These are phyloP conservation scores for Idaea aversata DNA, from an alignment of 2,888 invertebrate species.

Conservation along the genomic window DNA sequence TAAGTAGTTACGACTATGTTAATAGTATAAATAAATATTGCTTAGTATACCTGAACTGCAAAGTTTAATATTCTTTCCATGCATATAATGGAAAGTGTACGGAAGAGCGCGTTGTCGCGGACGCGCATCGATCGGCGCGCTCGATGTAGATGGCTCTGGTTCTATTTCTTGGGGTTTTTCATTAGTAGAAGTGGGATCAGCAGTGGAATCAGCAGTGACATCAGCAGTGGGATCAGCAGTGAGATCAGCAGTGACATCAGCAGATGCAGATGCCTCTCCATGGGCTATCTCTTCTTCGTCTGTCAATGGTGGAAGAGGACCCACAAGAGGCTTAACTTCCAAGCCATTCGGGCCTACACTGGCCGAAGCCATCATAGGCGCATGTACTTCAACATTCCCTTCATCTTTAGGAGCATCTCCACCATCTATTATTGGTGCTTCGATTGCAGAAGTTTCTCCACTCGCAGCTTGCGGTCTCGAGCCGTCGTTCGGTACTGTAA, in stretches of 20 bases:
- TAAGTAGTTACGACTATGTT: too few relatives aligned
- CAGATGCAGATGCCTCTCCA: not conserved
- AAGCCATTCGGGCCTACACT: not conserved
- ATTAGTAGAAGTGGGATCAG: not conserved
- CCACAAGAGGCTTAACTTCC: not conserved
- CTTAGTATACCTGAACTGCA: constrained; percentile 60
- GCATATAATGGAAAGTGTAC: constrained; percentile 89
- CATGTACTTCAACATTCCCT: constrained; percentile 1
- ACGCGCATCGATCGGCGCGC: constrained; percentile 17
- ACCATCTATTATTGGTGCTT: not conserved
- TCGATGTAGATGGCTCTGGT: not conserved
- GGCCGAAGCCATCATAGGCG: not conserved
- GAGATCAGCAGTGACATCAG: not conserved
- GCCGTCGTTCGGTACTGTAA: not conserved
- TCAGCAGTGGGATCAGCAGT: not conserved
- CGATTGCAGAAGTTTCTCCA: not conserved
- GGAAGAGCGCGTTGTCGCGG: constrained; percentile 63
- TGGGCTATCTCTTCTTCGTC: not conserved
- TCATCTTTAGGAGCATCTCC: not conserved
- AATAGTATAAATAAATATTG: too few relatives aligned
- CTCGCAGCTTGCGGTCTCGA: not conserved
- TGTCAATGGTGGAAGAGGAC: not conserved
- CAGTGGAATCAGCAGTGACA: not conserved
- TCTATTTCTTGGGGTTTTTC: not conserved
- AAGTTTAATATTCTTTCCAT: constrained; percentile 90